These are phyloP conservation scores for Grus americana DNA, from an alignment of 2,113 vertebrate species.

Conservation along the genomic window DNA sequence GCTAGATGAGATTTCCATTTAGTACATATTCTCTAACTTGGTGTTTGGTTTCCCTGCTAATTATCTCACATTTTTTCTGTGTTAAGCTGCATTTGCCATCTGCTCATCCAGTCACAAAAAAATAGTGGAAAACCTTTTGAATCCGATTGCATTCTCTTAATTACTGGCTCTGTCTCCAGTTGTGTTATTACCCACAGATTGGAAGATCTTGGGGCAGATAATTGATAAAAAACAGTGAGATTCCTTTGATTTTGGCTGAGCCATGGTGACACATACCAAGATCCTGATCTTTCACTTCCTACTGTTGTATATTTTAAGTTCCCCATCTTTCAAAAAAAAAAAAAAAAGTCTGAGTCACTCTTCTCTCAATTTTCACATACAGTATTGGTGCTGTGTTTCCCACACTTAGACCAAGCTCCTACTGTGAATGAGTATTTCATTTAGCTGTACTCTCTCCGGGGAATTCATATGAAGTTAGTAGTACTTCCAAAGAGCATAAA, in stretches of 20 bases:
- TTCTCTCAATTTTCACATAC: not conserved
- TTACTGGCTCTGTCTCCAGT: constrained; percentile 51
- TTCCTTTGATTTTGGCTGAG: constrained; percentile 34
- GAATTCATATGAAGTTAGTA: not conserved
- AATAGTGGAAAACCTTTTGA: constrained; percentile 56
- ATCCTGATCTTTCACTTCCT: constrained; percentile 18
- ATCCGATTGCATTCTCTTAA: constrained; percentile 21
- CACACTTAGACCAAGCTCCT: not conserved
- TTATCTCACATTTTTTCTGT: constrained; percentile 45
- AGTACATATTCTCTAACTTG: constrained; percentile 58
- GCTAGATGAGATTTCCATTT: constrained; percentile 62
- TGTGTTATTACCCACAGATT: constrained; percentile 39
- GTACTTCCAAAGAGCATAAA: not conserved
- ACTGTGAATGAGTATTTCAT: constrained; percentile 10
- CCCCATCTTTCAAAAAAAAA: not conserved
- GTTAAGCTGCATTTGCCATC: constrained; percentile 65
- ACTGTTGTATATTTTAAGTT: constrained; percentile 29
- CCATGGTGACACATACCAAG: not conserved
- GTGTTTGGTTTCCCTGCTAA: constrained; percentile 60
- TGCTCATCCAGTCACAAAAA: constrained; percentile 61
- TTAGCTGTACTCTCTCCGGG: not conserved
- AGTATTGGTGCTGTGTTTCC: not conserved
- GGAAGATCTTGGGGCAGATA: constrained; percentile 41
- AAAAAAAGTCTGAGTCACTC: not conserved
- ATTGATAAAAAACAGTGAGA: not conserved